These are phyloP conservation scores for Trogon surrucura DNA, from an alignment of 2,113 vertebrate genomes.

Conservation along the genomic window DNA sequence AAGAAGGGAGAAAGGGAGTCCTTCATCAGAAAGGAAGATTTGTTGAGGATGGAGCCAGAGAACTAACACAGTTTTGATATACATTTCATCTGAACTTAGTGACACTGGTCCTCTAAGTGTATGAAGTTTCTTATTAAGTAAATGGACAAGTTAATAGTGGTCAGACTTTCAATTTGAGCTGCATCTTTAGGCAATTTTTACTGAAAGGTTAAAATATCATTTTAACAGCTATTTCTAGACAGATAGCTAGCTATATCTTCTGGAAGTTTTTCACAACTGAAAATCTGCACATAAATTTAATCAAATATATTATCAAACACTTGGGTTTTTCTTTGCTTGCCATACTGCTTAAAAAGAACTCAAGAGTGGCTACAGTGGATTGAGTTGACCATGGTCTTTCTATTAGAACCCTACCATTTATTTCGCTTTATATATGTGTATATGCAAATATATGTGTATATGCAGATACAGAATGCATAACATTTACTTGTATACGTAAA, in stretches of 20 bases:
- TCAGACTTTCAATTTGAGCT: neutral
- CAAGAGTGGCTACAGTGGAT: neutral
- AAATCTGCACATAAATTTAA: neutral
- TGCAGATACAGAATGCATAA: neutral
- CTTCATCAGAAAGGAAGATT: neutral
- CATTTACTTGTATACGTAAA: neutral
- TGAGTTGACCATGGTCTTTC: neutral
- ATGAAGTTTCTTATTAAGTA: neutral
- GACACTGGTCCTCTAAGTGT: neutral
- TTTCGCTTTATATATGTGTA: neutral
- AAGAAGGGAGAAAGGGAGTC: neutral
- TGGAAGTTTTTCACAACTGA: neutral
- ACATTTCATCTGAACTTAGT: neutral
- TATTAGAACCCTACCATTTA: neutral
- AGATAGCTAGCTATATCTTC: neutral
- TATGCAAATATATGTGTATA: neutral
- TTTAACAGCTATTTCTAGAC: neutral
- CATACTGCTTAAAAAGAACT: neutral
- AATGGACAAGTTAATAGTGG: neutral
- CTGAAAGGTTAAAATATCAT: neutral
- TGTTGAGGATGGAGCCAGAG: neutral
- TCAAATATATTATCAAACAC: neutral
- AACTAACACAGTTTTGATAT: neutral
- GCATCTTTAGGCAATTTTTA: neutral
- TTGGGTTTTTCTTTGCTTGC: neutral